phyloP scores from a whole-genome alignment of 2,888 invertebrate species.

The Hypena proboscidalis region DNA sequence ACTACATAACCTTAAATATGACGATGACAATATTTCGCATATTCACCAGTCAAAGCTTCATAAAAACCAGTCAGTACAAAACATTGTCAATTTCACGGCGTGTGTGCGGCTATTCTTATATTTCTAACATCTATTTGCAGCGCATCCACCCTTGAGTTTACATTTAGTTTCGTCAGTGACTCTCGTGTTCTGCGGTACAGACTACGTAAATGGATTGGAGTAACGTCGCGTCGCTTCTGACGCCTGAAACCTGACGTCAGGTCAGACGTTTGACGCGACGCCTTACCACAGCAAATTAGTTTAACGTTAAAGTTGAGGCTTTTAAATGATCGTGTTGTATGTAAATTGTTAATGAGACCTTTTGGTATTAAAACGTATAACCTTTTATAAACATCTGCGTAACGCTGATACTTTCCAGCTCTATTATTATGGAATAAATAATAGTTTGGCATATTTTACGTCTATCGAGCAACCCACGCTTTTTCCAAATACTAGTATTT shows the following conservation, averaged over 20 bases:
- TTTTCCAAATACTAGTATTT: too few relatives aligned
- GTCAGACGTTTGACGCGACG: neutral
- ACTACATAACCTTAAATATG: too few relatives aligned
- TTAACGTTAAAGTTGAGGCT: constrained; percentile 6
- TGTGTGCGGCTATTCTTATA: neutral
- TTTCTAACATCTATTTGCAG: neutral
- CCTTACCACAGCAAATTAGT: constrained; percentile 7
- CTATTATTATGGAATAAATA: too few relatives aligned
- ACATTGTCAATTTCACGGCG: neutral
- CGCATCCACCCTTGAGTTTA: constrained; percentile 18
- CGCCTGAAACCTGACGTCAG: too few relatives aligned
- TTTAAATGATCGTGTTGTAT: constrained; percentile 3
- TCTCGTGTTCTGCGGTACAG: constrained; percentile 24
- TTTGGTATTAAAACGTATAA: too few relatives aligned
- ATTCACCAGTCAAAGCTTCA: too few relatives aligned
- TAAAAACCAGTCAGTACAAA: too few relatives aligned
- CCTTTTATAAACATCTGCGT: too few relatives aligned
- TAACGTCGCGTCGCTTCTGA: constrained; percentile 28
- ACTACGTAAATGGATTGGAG: constrained; percentile 48
- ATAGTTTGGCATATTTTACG: too few relatives aligned
- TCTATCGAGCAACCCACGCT: too few relatives aligned
- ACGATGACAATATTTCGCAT: too few relatives aligned
- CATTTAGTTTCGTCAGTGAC: constrained; percentile 19
- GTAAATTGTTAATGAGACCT: constrained; percentile 3
- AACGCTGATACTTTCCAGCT: too few relatives aligned